A percentile compares a stretch with the other conserved stretches of the same genome.
These are phyloP conservation scores for Imbricaverruca yamaguchii DNA, from an alignment of 2,888 invertebrate species.

Conservation along the genomic window DNA sequence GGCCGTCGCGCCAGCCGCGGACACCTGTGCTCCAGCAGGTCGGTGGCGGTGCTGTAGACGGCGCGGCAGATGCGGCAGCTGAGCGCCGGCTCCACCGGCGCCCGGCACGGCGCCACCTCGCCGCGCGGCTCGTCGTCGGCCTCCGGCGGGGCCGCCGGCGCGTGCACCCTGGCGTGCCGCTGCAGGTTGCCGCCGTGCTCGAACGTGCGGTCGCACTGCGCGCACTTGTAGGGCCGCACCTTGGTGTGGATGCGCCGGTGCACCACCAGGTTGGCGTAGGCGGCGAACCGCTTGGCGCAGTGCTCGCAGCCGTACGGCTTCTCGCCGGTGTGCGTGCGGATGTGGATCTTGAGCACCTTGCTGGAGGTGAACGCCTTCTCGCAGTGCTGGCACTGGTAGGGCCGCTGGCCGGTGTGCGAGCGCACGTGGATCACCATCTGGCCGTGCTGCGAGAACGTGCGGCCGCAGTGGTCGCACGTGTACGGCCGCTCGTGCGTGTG, in stretches of 20 bases:
- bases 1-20: neutral
- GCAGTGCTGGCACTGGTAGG: constrained; percentile 31
- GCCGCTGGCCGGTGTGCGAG: constrained; percentile 33
- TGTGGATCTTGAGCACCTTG: constrained; percentile 33
- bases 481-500: constrained; percentile 33
- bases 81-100: neutral
- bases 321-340: constrained; percentile 33
- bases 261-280: constrained; percentile 33
- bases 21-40: constrained; percentile 5
- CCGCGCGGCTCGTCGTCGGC: neutral
- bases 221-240: constrained; percentile 32
- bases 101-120: neutral
- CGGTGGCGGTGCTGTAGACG: neutral
- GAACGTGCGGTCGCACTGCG: constrained; percentile 31
- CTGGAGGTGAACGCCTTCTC: constrained; percentile 32
- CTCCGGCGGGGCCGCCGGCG: neutral
- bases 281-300: constrained; percentile 33
- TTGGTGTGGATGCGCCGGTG: constrained; percentile 33
- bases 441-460: constrained; percentile 32
- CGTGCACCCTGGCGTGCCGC: constrained; percentile 30
- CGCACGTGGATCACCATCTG: constrained; percentile 33
- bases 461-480: constrained; percentile 32
- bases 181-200: constrained; percentile 33
- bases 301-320: constrained; percentile 33
- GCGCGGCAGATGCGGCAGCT: neutral